These are phyloP conservation scores for Ahaetulla prasina DNA, from an alignment of 2,113 vertebrate species.

Conservation along the genomic window DNA sequence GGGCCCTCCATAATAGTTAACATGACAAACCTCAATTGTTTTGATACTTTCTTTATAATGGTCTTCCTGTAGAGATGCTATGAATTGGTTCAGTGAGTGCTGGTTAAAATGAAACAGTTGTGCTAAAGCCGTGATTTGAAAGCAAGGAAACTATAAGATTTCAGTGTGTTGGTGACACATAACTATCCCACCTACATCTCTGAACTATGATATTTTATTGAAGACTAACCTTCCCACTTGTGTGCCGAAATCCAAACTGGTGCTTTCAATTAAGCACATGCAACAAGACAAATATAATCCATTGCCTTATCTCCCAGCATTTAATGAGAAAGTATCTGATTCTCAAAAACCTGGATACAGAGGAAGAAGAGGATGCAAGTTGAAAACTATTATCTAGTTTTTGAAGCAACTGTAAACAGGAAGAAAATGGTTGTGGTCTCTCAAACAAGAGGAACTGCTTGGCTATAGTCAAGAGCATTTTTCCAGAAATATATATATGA, in stretches of 20 bases:
- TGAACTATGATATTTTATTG: background rate
- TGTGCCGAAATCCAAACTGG: background rate
- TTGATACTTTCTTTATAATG: background rate
- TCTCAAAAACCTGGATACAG: background rate
- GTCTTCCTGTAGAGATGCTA: background rate
- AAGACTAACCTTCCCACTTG: background rate
- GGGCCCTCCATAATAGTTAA: background rate
- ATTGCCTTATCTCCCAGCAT: background rate
- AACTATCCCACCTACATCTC: background rate
- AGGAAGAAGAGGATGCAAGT: background rate
- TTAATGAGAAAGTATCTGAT: background rate
- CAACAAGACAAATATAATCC: slow-evolving; percentile 13
- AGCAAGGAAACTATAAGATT: background rate
- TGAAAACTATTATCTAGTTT: background rate
- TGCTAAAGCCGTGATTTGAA: background rate
- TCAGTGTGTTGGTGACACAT: background rate
- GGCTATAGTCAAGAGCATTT: slow-evolving; percentile 7
- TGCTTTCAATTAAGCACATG: background rate
- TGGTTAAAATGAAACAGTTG: background rate
- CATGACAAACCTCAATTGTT: background rate
- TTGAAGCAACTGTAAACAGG: background rate
- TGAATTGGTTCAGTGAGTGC: background rate
- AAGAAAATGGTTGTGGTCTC: background rate
- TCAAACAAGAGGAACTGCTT: slow-evolving; percentile 11
- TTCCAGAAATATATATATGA: background rate